phyloP scores from a whole-genome alignment of 2,888 invertebrate genomes.

The Tenodera sinensis region DNA sequence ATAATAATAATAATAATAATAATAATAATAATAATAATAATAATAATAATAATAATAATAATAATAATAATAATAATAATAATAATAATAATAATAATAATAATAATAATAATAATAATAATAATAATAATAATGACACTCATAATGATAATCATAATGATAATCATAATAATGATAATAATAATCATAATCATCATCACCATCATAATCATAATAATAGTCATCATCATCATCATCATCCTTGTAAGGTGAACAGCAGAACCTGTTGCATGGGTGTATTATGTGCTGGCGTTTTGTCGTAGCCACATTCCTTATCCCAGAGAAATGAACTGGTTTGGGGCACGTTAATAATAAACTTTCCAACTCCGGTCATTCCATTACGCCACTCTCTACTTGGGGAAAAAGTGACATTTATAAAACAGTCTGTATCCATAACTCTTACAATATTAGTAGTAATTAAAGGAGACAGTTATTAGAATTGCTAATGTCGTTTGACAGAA shows the following conservation, averaged over 20 bases:
- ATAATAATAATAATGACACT: too few relatives aligned
- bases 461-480: not conserved
- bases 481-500: not conserved
- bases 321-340: not conserved
- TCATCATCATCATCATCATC: not conserved
- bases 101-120: too few relatives aligned
- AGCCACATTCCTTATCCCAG: not conserved
- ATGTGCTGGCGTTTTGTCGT: not conserved
- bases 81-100: too few relatives aligned
- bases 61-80: too few relatives aligned
- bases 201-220: not conserved
- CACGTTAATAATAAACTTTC: not conserved
- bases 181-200: too few relatives aligned
- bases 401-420: not conserved
- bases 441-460: not conserved
- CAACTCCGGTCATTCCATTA: not conserved
- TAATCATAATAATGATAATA: too few relatives aligned
- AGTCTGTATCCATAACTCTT: not conserved
- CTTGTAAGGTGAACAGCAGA: not conserved
- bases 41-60: too few relatives aligned
- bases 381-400: not conserved
- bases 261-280: not conserved
- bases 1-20: too few relatives aligned
- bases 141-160: too few relatives aligned
- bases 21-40: too few relatives aligned